Conservation (phyloP, 2,888 invertebrate genomes). For the Tanaodytes sp. region DNA sequence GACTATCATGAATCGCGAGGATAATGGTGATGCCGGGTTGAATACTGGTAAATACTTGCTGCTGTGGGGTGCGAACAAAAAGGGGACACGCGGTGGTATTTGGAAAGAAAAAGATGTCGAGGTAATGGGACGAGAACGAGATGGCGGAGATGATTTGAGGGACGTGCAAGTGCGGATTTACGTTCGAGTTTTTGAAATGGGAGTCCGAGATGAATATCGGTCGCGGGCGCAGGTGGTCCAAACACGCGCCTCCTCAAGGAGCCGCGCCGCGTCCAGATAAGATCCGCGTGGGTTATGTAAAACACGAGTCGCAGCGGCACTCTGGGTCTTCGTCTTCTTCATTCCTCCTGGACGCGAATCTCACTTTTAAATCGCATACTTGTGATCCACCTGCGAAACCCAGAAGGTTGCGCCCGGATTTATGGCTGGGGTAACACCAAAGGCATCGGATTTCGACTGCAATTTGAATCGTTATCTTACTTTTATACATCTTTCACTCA, state of each 20-base stretch:
- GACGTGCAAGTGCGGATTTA: too few relatives aligned
- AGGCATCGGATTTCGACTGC: conserved; percentile 18
- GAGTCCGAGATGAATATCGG: conserved; percentile 29
- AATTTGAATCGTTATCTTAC: conserved; percentile 11
- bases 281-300: conserved; percentile 63
- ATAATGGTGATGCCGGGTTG: conserved; percentile 24
- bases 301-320: conserved; percentile 64
- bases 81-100: background rate
- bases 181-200: conserved; percentile 20
- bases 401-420: conserved; percentile 34
- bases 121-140: background rate
- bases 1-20: conserved; percentile 37
- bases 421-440: conserved; percentile 15
- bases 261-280: conserved; percentile 57
- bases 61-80: conserved; percentile 10
- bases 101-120: too few relatives aligned
- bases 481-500: too few relatives aligned
- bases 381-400: conserved; percentile 47
- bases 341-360: conserved; percentile 35
- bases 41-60: conserved; percentile 28
- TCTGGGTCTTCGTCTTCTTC: conserved; percentile 37
- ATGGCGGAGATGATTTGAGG: conserved; percentile 6
- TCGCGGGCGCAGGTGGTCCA: conserved; percentile 36
- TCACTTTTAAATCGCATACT: conserved; percentile 46
- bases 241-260: conserved; percentile 32